A percentile compares a stretch with the other conserved stretches of the same genome.
Evolutionary conservation across 2,888 invertebrate species (phyloP).

Genomic region (Abscondita cerata): DNA sequence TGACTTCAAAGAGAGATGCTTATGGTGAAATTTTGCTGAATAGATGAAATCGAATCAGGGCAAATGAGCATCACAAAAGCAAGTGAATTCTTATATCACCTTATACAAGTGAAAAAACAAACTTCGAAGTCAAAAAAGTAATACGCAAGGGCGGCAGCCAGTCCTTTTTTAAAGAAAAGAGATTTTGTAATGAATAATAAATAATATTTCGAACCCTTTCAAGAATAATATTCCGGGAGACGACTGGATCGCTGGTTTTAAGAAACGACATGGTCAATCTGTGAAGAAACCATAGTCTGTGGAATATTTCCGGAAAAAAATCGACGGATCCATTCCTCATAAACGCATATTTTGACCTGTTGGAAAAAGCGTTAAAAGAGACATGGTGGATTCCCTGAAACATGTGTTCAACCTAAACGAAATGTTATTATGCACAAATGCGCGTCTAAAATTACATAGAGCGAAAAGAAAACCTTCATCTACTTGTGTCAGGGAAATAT

Average conservation of each 20-base stretch:
- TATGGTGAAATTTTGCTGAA: background rate
- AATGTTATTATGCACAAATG: background rate
- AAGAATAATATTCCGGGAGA: background rate
- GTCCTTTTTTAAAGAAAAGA: background rate
- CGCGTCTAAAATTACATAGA: background rate
- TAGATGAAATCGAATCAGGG: background rate
- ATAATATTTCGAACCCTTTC: background rate
- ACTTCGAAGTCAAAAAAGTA: background rate
- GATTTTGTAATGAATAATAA: background rate
- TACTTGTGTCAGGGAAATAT: background rate
- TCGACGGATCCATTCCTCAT: background rate
- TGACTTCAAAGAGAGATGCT: background rate
- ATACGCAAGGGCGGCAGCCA: background rate
- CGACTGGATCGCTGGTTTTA: background rate
- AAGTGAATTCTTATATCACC: background rate
- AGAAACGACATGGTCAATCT: background rate
- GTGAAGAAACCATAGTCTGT: background rate
- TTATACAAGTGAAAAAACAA: background rate
- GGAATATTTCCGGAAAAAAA: background rate
- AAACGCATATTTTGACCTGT: background rate
- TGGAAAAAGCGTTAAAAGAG: background rate
- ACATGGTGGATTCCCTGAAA: background rate
- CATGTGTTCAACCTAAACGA: background rate
- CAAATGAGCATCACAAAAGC: background rate
- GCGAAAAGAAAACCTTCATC: background rate